Evolutionary conservation across 2,888 invertebrate species (phyloP), one percentile per base, ranked within the genome.

Genomic region (Anorthoa munda): DNA sequence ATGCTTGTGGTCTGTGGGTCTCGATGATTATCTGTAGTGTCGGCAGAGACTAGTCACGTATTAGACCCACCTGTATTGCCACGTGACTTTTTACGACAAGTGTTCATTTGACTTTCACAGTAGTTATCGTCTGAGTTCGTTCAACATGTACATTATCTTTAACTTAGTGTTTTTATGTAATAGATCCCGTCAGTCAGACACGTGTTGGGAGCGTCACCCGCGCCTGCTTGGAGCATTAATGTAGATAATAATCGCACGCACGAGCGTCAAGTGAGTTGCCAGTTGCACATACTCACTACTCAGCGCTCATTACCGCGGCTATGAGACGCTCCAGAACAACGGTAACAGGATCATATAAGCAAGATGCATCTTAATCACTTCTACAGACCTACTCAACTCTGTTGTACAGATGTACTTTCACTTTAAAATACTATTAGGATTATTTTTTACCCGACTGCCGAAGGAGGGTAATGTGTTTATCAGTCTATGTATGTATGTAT

Each of bases 211-310:
- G 17, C 3, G 2, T 26, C 17, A 26, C 56, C 23, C 9, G 56
- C 46, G 23, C 5, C 39, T 0, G 31, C 31, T 5, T 31, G 61
- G 5, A 17, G 17, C 45, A 4, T 18, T n/a, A n/a, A 50, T 26
- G n/a, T 26, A 13, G 26, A n/a, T 12, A 13, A 18, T 48, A 26
- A 63, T 13, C 18, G 17, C 31, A 31, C 39, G n/a, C 13, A 15
- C 5, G 26, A 21, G 31, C 59, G 59, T 60, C 60, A 23, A 45
- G 60, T 45, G 23, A 1, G 17, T 7, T 17, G 9, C 26, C 18
- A 26, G 55, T 45, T 26, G 26, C 66, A 18, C 46, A 56, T 26
- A 46, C 46, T 46, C 66, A 70, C 46, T 21, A 48, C 61, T 53
- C 45, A 70, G 50, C n/a, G 53, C 59, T 50, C 39, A 51, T 39